These are phyloP conservation scores for Chelon auratus DNA, from an alignment of 2,797 vertebrate species.

Conservation along the genomic window DNA sequence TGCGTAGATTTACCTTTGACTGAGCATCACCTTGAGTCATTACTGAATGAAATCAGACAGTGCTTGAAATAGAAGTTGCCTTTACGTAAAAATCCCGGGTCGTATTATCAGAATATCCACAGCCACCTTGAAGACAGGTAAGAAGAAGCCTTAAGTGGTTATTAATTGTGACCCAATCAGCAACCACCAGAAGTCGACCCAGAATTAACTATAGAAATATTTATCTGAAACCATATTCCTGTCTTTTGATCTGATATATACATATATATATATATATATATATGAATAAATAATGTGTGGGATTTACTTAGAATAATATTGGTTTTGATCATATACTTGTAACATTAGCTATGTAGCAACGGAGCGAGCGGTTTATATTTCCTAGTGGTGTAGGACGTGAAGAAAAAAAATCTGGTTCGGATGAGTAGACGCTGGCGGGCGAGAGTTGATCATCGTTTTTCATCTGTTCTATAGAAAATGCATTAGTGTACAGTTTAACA, in stretches of 20 bases:
- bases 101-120: conserved; percentile 48
- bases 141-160: conserved; percentile 72
- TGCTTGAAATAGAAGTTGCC: conserved; percentile 65
- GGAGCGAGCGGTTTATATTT: conserved; percentile 65
- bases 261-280: conserved; percentile 14
- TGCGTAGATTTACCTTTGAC: conserved; percentile 31
- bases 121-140: conserved; percentile 41
- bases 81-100: conserved; percentile 45
- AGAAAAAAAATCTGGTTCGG: conserved; percentile 31
- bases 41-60: conserved; percentile 38
- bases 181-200: conserved; percentile 29
- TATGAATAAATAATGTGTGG: conserved; percentile 61
- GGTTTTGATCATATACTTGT: conserved; percentile 73
- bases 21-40: conserved; percentile 37
- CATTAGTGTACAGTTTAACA: conserved; percentile 69
- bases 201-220: conserved; percentile 53
- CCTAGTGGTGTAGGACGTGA: conserved; percentile 62
- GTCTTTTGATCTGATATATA: conserved; percentile 63
- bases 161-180: conserved; percentile 49
- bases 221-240: conserved; percentile 49
- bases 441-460: conserved; percentile 41
- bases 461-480: conserved; percentile 58
- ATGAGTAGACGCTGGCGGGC: conserved; percentile 46
- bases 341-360: conserved; percentile 77
- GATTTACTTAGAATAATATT: conserved; percentile 70